phyloP scores from a whole-genome alignment of 2,113 vertebrate species.

The Chlamydotis undulata region DNA sequence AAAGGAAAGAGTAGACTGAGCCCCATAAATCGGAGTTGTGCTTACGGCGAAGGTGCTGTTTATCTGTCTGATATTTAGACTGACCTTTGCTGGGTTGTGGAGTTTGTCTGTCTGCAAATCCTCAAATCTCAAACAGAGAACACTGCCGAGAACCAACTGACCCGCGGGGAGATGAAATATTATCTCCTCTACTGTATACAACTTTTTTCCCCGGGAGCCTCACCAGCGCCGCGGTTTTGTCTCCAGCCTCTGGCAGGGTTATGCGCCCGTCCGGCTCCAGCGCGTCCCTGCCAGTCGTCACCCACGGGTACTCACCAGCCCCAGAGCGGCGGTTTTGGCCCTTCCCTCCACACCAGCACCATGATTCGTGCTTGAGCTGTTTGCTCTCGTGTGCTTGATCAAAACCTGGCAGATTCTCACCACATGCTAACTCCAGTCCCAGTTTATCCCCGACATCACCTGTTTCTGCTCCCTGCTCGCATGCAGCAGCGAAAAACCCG shows the following conservation, averaged over 20 bases:
- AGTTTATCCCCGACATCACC: background rate
- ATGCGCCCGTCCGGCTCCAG: background rate
- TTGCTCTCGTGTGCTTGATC: background rate
- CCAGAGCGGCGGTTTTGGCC: background rate
- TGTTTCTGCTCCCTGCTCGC: background rate
- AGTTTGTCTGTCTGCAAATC: constrained; percentile 80
- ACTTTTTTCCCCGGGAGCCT: constrained; percentile 37
- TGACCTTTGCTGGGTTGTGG: constrained; percentile 75
- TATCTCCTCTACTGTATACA: constrained; percentile 40
- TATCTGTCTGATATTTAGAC: constrained; percentile 77
- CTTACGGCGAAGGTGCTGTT: constrained; percentile 62
- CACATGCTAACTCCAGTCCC: background rate
- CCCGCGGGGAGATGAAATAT: constrained; percentile 72
- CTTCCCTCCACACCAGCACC: background rate
- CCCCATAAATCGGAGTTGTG: constrained; percentile 55
- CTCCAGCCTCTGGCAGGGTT: constrained; percentile 20
- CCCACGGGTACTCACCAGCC: background rate
- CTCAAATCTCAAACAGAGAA: constrained; percentile 71
- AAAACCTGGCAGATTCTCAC: background rate
- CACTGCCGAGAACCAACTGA: constrained; percentile 61
- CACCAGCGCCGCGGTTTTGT: background rate
- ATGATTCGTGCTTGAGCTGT: background rate
- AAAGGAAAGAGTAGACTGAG: constrained; percentile 56
- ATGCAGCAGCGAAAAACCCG: background rate
- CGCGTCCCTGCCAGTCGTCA: background rate